Conservation (phyloP, 2,888 invertebrate genomes). For the Leucophenga montana region DNA sequence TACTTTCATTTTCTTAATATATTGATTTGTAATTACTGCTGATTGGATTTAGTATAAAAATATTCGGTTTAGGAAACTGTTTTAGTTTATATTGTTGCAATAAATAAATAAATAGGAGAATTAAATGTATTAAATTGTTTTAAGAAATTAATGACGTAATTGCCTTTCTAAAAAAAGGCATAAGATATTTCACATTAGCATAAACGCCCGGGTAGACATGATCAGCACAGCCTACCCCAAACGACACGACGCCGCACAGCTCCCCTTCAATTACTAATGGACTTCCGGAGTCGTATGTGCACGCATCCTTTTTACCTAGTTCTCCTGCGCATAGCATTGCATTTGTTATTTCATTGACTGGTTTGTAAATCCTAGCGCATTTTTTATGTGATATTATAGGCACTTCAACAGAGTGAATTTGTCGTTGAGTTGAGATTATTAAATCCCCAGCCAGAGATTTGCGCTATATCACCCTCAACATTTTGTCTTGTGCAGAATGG, state of each 20-base stretch:
- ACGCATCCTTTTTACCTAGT: slow-evolving; percentile 44
- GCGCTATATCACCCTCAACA: slow-evolving; percentile 25
- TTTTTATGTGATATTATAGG: not conserved
- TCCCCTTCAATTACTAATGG: slow-evolving; percentile 40
- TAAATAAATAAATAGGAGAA: too few species aligned
- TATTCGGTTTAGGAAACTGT: too few species aligned
- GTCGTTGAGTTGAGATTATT: not conserved
- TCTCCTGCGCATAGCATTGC: slow-evolving; percentile 50
- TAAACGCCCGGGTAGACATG: slow-evolving; percentile 84
- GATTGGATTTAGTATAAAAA: too few species aligned
- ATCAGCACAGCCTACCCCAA: slow-evolving; percentile 50
- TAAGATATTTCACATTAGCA: slow-evolving; percentile 26
- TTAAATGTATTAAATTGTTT: too few species aligned
- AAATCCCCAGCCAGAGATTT: slow-evolving; percentile 49
- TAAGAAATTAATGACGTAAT: too few species aligned
- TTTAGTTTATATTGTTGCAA: too few species aligned
- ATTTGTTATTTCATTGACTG: slow-evolving; percentile 30
- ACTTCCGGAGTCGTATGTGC: slow-evolving; percentile 52
- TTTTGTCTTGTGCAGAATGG: slow-evolving; percentile 16
- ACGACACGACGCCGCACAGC: slow-evolving; percentile 79
- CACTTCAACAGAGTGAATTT: not conserved
- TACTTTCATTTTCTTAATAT: too few species aligned
- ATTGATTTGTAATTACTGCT: too few species aligned
- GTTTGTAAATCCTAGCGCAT: not conserved
- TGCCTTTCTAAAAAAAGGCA: too few species aligned